Evolutionary conservation across 2,113 vertebrate species (phyloP), one percentile per base, ranked within the genome.

Genomic region (Galeopterus variegatus): DNA sequence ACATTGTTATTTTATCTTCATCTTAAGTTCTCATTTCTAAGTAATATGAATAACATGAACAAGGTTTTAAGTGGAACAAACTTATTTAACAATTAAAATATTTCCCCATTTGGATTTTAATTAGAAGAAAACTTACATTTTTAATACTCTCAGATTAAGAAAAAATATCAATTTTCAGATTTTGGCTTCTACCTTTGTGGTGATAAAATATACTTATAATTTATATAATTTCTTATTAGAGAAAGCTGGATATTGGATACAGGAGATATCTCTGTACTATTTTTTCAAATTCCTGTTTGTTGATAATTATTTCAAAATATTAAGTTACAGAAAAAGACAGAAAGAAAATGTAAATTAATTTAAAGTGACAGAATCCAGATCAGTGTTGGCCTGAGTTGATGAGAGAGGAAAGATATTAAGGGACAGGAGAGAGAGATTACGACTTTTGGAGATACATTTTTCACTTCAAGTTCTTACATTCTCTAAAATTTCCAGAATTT

Each of bases 21-120:
- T 85, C 10, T 31, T 94, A 62, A 60, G 2, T 0, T 41, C 1
- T 28, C 23, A 73, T 41, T 77, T 33, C 21, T 70, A 70, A 79
- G 5, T 70, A 77, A 90, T n/a, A n/a, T 1, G 52, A 62, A 54
- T 80, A 85, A 23, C 11, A 33, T 79, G 28, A 90, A 14, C 1
- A 70, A 72, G 67, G 24, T 80, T 81, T 93, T 52, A 54, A 0
- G 60, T 72, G 41, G 52, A 87, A 72, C 6, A 85, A 88, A 60
- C 1, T 88, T 88, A 65, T 41, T 26, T 82, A 28, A 54, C 13
- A 86, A 2, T 69, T 77, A 88, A 56, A 86, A 41, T 8, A 85
- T 52, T 83, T 26, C 83, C 41, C n/a, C 1, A 93, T 64, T 92
- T 96, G 54, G 50, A 89, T 72, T 90, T 52, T 65, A 84, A 70